Evolutionary conservation across 1,140 invertebrate species (phyloP).

Genomic region (Drusus annulatus): DNA sequence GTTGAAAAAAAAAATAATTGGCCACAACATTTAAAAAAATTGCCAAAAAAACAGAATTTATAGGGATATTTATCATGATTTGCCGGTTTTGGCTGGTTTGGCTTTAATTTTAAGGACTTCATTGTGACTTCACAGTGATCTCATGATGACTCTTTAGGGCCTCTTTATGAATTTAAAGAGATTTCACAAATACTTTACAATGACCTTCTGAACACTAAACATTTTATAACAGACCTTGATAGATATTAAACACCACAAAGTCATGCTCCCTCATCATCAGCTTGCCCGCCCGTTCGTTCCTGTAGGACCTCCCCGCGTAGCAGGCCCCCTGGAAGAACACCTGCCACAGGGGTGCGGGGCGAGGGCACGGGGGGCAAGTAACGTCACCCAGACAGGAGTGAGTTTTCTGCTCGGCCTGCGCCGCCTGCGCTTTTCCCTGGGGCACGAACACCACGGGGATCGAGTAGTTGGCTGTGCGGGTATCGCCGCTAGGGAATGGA

Average conservation of each 20-base stretch:
- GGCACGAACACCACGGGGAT: constrained; percentile 61
- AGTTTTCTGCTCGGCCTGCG: constrained; percentile 61
- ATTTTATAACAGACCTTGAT: constrained; percentile 56
- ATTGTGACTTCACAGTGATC: too few species aligned
- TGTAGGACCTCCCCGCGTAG: constrained; percentile 63
- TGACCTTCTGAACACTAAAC: too few species aligned
- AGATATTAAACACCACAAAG: constrained; percentile 63
- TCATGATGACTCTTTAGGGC: too few species aligned
- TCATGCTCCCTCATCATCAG: constrained; percentile 65
- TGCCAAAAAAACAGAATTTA: too few species aligned
- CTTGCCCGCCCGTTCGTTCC: constrained; percentile 62
- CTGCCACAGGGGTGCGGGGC: constrained; percentile 59
- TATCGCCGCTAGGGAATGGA: constrained; percentile 48
- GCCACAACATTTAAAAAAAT: too few species aligned
- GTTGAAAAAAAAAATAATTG: too few species aligned
- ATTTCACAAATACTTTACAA: too few species aligned
- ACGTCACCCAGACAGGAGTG: constrained; percentile 60
- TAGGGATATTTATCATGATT: too few species aligned
- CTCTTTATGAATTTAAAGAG: too few species aligned
- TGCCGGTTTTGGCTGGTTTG: too few species aligned
- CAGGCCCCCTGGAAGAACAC: constrained; percentile 62
- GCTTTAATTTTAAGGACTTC: too few species aligned
- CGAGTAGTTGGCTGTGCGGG: constrained; percentile 56
- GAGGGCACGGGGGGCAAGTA: constrained; percentile 14
- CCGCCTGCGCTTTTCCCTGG: constrained; percentile 61